These are phyloP conservation scores for Pygocentrus nattereri DNA, from an alignment of 2,797 vertebrate species.

Conservation along the genomic window DNA sequence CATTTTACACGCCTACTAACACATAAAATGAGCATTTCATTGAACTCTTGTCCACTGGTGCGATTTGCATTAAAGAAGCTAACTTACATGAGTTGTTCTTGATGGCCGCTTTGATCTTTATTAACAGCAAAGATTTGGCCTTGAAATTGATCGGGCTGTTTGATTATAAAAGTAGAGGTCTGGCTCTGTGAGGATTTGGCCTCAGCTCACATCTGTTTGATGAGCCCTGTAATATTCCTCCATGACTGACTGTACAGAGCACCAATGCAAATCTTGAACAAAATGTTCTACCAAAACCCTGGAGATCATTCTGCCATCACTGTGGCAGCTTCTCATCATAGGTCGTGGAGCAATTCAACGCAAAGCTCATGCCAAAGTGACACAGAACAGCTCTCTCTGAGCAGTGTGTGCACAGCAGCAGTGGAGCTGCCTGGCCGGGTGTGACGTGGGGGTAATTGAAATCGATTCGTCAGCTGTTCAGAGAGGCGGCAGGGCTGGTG, in stretches of 20 bases:
- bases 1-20: no score
- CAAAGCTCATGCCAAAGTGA: slow-evolving; percentile 8
- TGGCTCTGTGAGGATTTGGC: no score
- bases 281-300: not conserved
- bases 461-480: slow-evolving; percentile 35
- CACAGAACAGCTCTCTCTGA: slow-evolving; percentile 5
- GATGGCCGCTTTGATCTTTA: no score
- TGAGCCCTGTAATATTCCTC: not conserved
- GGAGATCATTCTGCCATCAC: not conserved
- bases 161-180: no score
- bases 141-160: no score
- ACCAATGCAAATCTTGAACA: not conserved
- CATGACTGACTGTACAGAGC: not conserved
- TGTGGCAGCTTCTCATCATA: not conserved
- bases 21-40: no score
- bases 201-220: no score
- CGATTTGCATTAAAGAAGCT: no score
- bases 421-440: slow-evolving; percentile 4
- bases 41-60: no score
- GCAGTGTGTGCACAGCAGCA: not conserved
- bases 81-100: no score
- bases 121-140: no score
- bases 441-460: slow-evolving; percentile 36
- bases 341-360: slow-evolving; percentile 16
- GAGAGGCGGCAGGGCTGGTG: not conserved